phyloP scores from a whole-genome alignment of 2,797 vertebrate genomes.

The Clarias laeviceps region DNA sequence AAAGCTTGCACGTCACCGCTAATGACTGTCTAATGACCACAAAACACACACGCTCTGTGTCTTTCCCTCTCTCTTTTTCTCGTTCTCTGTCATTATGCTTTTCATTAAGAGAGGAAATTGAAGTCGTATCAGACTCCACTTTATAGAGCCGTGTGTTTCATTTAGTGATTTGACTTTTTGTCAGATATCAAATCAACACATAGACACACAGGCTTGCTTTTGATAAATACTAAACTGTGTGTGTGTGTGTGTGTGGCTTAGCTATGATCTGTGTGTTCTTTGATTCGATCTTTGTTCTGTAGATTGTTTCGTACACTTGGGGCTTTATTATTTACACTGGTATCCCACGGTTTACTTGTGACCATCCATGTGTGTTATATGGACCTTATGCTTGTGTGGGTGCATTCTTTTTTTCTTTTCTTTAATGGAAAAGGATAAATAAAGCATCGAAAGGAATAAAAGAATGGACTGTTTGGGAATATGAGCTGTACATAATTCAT shows the following conservation, averaged over 20 bases:
- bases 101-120: slow-evolving; percentile 67
- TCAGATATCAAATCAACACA: slow-evolving; percentile 19
- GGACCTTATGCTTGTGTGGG: background rate
- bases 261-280: background rate
- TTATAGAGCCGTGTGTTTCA: slow-evolving; percentile 55
- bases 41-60: slow-evolving; percentile 33
- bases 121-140: slow-evolving; percentile 57
- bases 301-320: slow-evolving; percentile 46
- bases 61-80: slow-evolving; percentile 39
- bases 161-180: slow-evolving; percentile 53
- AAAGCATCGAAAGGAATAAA: background rate
- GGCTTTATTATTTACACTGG: slow-evolving; percentile 47
- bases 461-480: background rate
- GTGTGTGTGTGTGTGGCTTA: slow-evolving; percentile 27
- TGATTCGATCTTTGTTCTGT: slow-evolving; percentile 12
- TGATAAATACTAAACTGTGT: background rate
- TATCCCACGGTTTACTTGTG: slow-evolving; percentile 41
- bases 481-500: background rate
- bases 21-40: slow-evolving; percentile 49
- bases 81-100: slow-evolving; percentile 59
- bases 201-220: background rate
- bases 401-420: slow-evolving; percentile 33
- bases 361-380: slow-evolving; percentile 42
- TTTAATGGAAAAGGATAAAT: slow-evolving; percentile 35
- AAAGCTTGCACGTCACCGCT: slow-evolving; percentile 30